These are phyloP conservation scores for Palythoa grandiflora DNA, from an alignment of 92 coral and sea anemone genomes.

Conservation along the genomic window DNA sequence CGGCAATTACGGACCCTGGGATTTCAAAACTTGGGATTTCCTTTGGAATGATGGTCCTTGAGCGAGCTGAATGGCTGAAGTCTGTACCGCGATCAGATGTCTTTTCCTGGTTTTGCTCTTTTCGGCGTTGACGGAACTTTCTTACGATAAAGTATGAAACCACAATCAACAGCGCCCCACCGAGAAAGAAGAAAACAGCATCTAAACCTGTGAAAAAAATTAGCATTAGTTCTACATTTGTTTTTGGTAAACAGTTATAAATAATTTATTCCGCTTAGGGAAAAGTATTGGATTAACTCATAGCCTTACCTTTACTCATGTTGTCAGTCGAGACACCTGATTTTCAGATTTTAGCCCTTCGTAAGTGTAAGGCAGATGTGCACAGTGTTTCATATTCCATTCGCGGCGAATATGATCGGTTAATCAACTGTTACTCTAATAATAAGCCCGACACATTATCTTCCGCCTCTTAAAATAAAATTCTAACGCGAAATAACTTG, in stretches of 20 bases:
- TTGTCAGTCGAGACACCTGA: neutral
- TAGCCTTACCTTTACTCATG: constrained; percentile 26
- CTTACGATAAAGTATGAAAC: constrained; percentile 31
- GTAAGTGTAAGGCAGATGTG: neutral
- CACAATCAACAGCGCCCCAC: constrained; percentile 18
- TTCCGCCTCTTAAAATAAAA: neutral
- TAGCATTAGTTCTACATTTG: neutral
- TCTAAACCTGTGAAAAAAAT: constrained; percentile 26
- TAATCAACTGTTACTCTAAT: neutral
- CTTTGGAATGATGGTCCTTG: constrained; percentile 34
- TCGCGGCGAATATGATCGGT: neutral
- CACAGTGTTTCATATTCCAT: neutral
- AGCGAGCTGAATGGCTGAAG: constrained; percentile 31
- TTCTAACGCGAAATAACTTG: constrained; percentile 38
- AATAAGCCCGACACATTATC: neutral
- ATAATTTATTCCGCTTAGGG: neutral
- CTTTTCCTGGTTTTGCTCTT: neutral
- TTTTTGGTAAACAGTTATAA: neutral
- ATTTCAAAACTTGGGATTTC: constrained; percentile 33
- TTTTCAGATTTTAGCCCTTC: neutral
- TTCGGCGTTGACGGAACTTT: constrained; percentile 26
- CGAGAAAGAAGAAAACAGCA: constrained; percentile 34
- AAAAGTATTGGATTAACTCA: neutral
- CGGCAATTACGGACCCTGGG: constrained; percentile 15
- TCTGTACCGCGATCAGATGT: neutral